Conservation (phyloP, 1,140 invertebrate species). For the Parapsyche elsis region DNA sequence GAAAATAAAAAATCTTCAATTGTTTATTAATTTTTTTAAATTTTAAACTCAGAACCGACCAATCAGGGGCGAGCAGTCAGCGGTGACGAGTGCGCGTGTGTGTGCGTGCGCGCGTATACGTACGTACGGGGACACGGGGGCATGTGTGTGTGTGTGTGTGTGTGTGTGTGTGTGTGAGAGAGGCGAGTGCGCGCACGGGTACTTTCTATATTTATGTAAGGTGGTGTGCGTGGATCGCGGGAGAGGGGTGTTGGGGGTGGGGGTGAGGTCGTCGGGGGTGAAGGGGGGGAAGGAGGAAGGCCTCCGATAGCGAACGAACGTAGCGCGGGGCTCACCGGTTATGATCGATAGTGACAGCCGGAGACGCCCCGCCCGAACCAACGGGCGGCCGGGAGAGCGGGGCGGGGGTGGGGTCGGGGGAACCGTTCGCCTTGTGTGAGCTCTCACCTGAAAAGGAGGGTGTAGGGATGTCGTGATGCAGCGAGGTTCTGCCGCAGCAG, state of each 20-base stretch:
- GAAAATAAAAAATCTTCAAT: too few relatives aligned
- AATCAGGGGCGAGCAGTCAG: neutral
- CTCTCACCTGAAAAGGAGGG: neutral
- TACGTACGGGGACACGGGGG: neutral
- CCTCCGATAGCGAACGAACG: neutral
- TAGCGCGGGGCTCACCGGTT: neutral
- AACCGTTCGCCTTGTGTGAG: too few relatives aligned
- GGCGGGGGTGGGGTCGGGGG: neutral
- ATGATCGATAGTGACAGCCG: neutral
- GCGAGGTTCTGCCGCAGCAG: too few relatives aligned
- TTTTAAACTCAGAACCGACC: too few relatives aligned
- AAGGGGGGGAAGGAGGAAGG: neutral
- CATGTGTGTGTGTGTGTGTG: neutral
- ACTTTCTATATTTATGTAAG: conserved; percentile 32
- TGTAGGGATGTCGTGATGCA: too few relatives aligned
- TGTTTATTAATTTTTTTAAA: too few relatives aligned
- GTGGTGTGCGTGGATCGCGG: neutral
- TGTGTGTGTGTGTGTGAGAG: neutral
- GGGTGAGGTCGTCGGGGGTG: neutral
- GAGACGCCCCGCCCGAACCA: neutral
- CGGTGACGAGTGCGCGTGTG: neutral
- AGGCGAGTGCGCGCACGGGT: neutral
- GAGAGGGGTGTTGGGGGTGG: neutral
- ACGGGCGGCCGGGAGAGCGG: neutral
- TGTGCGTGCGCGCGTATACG: neutral